Evolutionary conservation across 2,888 invertebrate genomes (phyloP), one percentile per base, ranked within the genome.

Genomic region (Resseliella maxima): DNA sequence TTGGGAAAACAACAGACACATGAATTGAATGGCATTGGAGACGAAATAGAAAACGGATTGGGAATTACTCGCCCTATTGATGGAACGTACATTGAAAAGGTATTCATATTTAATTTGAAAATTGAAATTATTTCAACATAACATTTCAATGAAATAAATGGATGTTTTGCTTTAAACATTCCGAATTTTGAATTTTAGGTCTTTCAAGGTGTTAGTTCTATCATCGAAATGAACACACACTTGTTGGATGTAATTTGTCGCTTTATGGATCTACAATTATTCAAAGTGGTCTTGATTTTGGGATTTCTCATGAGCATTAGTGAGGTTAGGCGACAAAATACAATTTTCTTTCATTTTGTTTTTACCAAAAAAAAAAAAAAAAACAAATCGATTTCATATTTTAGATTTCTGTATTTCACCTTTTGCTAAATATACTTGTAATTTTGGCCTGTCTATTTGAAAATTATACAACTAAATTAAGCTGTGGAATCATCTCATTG

Each of bases 261-360:
- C 15, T 12, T 72, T 12, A 15, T 72, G 31, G 72, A 72, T 2
- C 15, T 72, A 3, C 72, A 72, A 31, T 72, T 31, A 1, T 72
- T 72, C 31, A 72, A 72, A 72, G 72, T 72, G 15, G 15, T 72
- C 12, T 31, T 72, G 72, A 35, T 72, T 15, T 31, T 72, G 35
- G 72, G 72, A 72, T 72, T 72, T 72, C 31, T 72, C 15, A 72
- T 72, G 72, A 31, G 72, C 72, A 31, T 72, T 35, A 72, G 72
- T 18, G 72, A 72, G 72, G 72, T 72, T 31, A 12, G 35, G 0
- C 15, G 46, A 72, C 2, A 15, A 31, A 72, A 72, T 72, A 15
- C 5, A 31, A 31, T 10, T 72, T 72, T 2, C 27, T 27, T 24
- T 5, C 27, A 24, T 59, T 59, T 59, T 5, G 5, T 27, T 24